A percentile compares a stretch with the other conserved stretches of the same genome.
Conservation (phyloP, 2,888 invertebrate species). For the Aspidapion aeneum region DNA sequence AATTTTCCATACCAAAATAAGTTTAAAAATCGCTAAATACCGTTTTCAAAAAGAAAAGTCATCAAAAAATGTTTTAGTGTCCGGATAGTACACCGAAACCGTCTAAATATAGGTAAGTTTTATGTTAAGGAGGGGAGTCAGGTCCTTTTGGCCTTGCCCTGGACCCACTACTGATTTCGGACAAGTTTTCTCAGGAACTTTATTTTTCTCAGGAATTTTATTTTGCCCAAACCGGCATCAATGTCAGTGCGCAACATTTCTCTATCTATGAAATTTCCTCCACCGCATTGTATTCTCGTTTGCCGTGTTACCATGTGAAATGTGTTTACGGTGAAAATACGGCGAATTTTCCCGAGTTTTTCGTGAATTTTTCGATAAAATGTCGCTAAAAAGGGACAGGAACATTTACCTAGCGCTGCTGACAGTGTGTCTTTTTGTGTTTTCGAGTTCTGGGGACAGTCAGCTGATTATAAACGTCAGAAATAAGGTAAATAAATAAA, state of each 20-base stretch:
- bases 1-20: no score
- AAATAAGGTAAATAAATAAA: conserved; percentile 41
- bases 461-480: conserved; percentile 45
- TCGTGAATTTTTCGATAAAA: neutral
- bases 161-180: no score
- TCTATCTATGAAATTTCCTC: neutral
- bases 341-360: neutral
- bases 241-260: conserved; percentile 23
- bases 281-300: conserved; percentile 34
- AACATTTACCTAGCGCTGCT: conserved; percentile 21
- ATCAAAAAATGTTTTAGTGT: no score
- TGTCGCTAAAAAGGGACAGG: neutral
- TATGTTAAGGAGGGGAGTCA: no score
- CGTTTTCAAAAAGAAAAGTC: no score
- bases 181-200: no score
- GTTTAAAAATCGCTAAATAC: no score
- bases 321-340: neutral
- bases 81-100: no score
- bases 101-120: no score
- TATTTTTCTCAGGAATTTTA: neutral
- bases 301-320: conserved; percentile 10
- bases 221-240: conserved; percentile 10
- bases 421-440: conserved; percentile 31
- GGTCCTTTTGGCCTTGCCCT: no score
- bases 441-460: conserved; percentile 18